Percentiles rank a stretch among this genome's conserved stretches.
Conservation (phyloP, 2,888 invertebrate species). For the Sycophila texana region DNA sequence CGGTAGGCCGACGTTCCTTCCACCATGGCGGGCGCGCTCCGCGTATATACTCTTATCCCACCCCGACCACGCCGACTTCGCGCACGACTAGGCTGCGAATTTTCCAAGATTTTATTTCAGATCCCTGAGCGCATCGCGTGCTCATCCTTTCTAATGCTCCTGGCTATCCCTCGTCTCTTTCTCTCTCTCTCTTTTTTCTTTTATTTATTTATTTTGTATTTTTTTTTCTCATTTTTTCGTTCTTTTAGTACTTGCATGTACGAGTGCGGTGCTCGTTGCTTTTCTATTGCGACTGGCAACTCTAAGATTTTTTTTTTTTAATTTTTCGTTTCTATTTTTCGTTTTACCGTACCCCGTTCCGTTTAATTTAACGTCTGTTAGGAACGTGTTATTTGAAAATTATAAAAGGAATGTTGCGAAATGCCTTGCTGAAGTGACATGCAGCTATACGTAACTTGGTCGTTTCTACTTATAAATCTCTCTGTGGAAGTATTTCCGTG, state of each 20-base stretch:
- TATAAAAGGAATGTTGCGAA: slow-evolving; percentile 10
- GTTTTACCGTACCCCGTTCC: background rate
- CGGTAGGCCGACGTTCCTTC: slow-evolving; percentile 44
- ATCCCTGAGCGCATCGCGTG: slow-evolving; percentile 17
- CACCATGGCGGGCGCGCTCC: background rate
- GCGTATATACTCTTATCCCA: background rate
- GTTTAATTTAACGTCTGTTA: slow-evolving; percentile 48
- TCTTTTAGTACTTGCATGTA: background rate
- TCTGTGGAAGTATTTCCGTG: too few relatives aligned
- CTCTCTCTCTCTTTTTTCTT: background rate
- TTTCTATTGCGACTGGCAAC: too few relatives aligned
- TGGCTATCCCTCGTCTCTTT: background rate
- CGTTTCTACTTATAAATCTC: too few relatives aligned
- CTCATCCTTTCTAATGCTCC: background rate
- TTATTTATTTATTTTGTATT: background rate
- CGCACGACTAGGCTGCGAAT: slow-evolving; percentile 41
- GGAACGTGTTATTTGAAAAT: slow-evolving; percentile 32
- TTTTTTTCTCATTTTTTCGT: background rate
- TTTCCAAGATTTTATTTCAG: slow-evolving; percentile 49
- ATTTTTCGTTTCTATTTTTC: background rate
- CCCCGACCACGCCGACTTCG: background rate
- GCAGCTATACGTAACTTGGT: slow-evolving; percentile 1
- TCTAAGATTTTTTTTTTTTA: background rate
- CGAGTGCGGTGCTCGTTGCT: too few relatives aligned
- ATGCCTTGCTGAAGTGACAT: background rate